Evolutionary conservation across 2,888 invertebrate genomes (phyloP).

Genomic region (Drosophila putrida): DNA sequence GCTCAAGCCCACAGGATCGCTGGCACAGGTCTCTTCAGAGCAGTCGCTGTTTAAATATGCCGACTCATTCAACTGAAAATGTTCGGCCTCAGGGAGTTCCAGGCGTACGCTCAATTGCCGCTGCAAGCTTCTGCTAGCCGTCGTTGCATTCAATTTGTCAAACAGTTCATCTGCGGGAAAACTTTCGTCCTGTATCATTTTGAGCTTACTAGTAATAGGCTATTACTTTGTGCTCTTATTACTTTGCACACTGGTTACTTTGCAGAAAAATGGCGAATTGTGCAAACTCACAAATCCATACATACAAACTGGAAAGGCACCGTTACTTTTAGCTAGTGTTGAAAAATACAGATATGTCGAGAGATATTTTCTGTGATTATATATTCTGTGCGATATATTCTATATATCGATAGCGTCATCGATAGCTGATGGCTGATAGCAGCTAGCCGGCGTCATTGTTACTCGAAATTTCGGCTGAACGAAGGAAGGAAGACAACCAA

Average conservation of each 20-base stretch:
- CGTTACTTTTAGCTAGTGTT: slow-evolving; percentile 1
- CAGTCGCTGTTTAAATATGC: slow-evolving; percentile 63
- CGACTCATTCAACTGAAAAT: slow-evolving; percentile 38
- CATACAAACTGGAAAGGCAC: slow-evolving; percentile 6
- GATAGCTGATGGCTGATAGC: neutral
- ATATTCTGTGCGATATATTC: too few relatives aligned
- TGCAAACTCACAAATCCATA: neutral
- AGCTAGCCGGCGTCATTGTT: slow-evolving; percentile 44
- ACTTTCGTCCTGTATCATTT: slow-evolving; percentile 84
- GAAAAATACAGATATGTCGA: neutral
- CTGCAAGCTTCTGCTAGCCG: slow-evolving; percentile 4
- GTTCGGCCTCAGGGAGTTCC: slow-evolving; percentile 34
- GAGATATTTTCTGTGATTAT: neutral
- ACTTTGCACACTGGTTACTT: neutral
- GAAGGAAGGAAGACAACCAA: neutral
- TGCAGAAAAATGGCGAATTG: neutral
- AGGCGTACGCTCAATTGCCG: slow-evolving; percentile 26
- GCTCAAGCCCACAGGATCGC: slow-evolving; percentile 68
- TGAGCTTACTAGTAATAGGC: too few relatives aligned
- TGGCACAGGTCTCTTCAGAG: slow-evolving; percentile 71
- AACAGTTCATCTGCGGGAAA: slow-evolving; percentile 79
- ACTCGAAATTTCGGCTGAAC: slow-evolving; percentile 40
- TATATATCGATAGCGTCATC: neutral
- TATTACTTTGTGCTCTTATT: neutral
- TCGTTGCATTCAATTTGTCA: slow-evolving; percentile 57